These are phyloP conservation scores for Lycaena phlaeas DNA, from an alignment of 2,888 invertebrate genomes.

Conservation along the genomic window DNA sequence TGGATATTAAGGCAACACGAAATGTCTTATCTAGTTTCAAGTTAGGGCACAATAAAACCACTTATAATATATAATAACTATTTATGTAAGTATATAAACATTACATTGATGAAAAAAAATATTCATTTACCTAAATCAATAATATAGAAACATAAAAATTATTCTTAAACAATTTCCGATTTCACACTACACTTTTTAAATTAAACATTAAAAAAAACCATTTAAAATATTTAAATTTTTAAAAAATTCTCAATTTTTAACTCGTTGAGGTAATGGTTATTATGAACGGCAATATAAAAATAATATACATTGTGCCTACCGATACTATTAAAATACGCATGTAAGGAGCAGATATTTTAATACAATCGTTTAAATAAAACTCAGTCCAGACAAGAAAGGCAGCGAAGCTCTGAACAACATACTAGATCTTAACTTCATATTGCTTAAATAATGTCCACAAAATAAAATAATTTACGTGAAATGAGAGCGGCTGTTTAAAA, in stretches of 20 bases:
- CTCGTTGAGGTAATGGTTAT: slow-evolving; percentile 12
- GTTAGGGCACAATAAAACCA: slow-evolving; percentile 50
- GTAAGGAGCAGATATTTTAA: too few species aligned
- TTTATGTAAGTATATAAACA: slow-evolving; percentile 73
- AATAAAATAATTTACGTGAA: too few species aligned
- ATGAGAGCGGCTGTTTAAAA: too few species aligned
- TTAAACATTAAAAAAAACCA: slow-evolving; percentile 32
- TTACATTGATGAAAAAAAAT: slow-evolving; percentile 69
- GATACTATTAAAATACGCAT: too few species aligned
- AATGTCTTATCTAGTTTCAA: too few species aligned
- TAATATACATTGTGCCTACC: too few species aligned
- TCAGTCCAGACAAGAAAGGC: too few species aligned
- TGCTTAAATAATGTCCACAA: too few species aligned
- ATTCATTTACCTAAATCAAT: slow-evolving; percentile 66
- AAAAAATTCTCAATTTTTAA: slow-evolving; percentile 20
- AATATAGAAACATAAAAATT: slow-evolving; percentile 41
- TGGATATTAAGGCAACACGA: too few species aligned
- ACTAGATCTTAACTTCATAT: too few species aligned
- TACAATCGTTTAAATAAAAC: too few species aligned
- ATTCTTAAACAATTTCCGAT: slow-evolving; percentile 63
- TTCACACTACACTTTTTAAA: slow-evolving; percentile 56
- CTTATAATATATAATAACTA: slow-evolving; percentile 69
- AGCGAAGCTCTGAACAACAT: too few species aligned
- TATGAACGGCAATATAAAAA: slow-evolving; percentile 17
- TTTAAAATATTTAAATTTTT: slow-evolving; percentile 30